Evolutionary conservation across 2,888 invertebrate species (phyloP), one percentile per base, ranked within the genome.

Genomic region (Argynnis bischoffii): DNA sequence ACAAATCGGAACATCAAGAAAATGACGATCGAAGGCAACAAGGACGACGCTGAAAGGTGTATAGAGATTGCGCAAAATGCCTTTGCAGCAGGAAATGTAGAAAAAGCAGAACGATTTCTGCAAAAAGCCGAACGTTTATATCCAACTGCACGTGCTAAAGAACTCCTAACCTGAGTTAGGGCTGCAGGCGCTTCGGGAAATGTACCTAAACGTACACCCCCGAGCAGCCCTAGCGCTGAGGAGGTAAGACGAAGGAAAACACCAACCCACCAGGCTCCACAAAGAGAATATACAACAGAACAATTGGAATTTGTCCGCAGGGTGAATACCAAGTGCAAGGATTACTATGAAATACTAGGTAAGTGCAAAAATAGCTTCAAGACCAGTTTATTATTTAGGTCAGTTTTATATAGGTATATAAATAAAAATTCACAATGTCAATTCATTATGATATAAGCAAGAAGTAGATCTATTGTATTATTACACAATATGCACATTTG

Each of bases 321-420:
- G 68, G 87, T 94, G 55, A 94, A 94, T 69, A 85, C 87, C 0
- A 94, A 93, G 81, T 98, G 98, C 89, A 99, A 99, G 88, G 98
- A 99, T 92, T 99, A 97, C 84, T 99, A 99, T 87, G 98, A 99
- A 93, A 98, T 99, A 76, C 93, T 99, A 66, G 95, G 96, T 76
- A 94, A 97, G 77, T 72, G 48, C 13, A 15, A 21, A 66, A 67
- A 63, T 55, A 68, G n/a, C 0, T 35, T 50, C 63, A 67, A 70
- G 67, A 65, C 15, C 64, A 54, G 41, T 46, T 46, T 18, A n/a
- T 31, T 35, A 16, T 31, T 16, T 50, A 6, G 3, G 35, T 35
- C n/a, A 35, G 14, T 55, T 31, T 31, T 31, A 31, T 31, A 2
- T 31, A 26, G n/a, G n/a, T 15, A 3, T n/a, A n/a, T n/a, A 55